Evolutionary conservation across 2,888 invertebrate species (phyloP).

Genomic region (Strigamia crassipes): DNA sequence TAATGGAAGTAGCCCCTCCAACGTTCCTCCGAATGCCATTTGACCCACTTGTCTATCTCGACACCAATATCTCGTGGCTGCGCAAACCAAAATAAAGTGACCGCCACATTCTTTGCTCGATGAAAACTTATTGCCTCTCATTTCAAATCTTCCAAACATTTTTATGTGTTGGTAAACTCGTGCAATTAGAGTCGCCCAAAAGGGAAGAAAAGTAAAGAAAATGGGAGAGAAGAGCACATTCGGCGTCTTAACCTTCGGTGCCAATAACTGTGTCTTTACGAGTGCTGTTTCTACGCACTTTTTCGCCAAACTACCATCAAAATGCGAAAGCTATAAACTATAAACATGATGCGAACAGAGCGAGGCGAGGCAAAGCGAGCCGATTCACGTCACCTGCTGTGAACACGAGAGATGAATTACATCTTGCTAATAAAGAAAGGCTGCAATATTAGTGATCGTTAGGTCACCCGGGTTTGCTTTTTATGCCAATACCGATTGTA

Average conservation of each 20-base stretch:
- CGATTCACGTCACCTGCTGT: background rate
- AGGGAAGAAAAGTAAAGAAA: background rate
- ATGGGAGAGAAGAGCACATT: background rate
- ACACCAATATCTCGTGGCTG: slow-evolving; percentile 1
- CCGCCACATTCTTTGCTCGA: background rate
- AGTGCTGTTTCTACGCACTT: background rate
- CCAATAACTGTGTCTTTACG: slow-evolving; percentile 22
- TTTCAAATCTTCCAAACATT: background rate
- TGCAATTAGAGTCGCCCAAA: background rate
- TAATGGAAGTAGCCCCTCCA: background rate
- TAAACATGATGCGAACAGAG: background rate
- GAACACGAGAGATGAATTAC: background rate
- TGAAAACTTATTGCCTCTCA: background rate
- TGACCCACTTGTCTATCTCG: slow-evolving; percentile 22
- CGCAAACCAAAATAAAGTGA: slow-evolving; percentile 16
- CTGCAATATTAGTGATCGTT: no score
- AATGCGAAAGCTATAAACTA: background rate
- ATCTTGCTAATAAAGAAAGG: background rate
- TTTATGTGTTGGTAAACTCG: background rate
- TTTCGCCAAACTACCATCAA: slow-evolving; percentile 31
- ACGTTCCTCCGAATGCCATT: background rate
- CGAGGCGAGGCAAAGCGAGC: background rate
- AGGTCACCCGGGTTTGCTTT: no score
- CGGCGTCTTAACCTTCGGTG: background rate
- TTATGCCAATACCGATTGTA: no score